phyloP scores from a whole-genome alignment of 1,140 invertebrate species.

The Paracyclopina nana region DNA sequence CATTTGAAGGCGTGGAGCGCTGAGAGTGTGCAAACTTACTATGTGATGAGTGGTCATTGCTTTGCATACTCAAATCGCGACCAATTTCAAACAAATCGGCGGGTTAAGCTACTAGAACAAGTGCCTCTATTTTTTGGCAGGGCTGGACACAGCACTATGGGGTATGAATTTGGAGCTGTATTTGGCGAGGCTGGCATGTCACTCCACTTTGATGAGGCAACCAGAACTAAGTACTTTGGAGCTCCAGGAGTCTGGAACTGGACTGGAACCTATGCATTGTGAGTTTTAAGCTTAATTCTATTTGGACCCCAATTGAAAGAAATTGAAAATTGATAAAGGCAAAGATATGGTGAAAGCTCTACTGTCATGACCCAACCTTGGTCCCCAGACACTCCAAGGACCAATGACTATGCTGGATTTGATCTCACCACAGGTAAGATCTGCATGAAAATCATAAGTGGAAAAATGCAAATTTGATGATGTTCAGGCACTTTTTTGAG shows the following conservation, averaged over 20 bases:
- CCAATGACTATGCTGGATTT: neutral
- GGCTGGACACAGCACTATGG: neutral
- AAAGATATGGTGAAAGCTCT: too few relatives aligned
- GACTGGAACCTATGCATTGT: neutral
- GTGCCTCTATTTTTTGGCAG: neutral
- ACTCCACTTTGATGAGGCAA: neutral
- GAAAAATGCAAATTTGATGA: neutral
- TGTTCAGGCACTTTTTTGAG: neutral
- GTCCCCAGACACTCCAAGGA: neutral
- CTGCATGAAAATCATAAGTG: neutral
- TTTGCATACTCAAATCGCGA: neutral
- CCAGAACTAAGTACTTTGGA: neutral
- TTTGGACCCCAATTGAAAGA: too few relatives aligned
- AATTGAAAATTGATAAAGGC: too few relatives aligned
- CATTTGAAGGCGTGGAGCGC: neutral
- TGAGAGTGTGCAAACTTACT: neutral
- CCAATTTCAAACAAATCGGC: neutral
- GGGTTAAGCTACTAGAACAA: neutral
- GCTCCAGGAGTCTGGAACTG: constrained; percentile 4
- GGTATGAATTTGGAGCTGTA: neutral
- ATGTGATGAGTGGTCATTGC: neutral
- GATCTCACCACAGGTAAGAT: neutral
- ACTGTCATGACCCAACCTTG: neutral
- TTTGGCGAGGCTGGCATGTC: neutral
- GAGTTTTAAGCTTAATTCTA: neutral